phyloP scores from a whole-genome alignment of 1,140 invertebrate species.

The Camponotus floridanus region DNA sequence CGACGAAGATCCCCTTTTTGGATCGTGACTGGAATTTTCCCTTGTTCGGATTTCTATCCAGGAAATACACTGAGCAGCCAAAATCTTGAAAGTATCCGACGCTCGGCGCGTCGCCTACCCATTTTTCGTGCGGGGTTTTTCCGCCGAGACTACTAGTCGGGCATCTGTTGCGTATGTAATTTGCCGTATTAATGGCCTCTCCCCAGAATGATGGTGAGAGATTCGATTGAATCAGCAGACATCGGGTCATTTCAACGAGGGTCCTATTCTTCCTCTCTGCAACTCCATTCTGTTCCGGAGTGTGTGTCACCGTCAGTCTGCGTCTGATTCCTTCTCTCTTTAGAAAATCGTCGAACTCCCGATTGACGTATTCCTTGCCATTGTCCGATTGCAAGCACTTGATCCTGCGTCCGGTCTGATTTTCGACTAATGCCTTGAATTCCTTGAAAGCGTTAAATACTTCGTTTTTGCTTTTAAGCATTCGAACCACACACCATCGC shows the following conservation, averaged over 20 bases:
- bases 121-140: background rate
- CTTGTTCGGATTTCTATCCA: background rate
- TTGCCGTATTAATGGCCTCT: background rate
- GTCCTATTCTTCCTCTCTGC: background rate
- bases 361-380: too few species aligned
- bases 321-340: background rate
- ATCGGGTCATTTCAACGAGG: background rate
- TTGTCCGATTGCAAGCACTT: too few species aligned
- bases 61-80: background rate
- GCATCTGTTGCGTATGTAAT: background rate
- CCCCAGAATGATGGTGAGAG: background rate
- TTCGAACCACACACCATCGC: background rate
- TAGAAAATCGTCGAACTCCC: background rate
- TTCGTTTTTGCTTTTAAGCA: too few species aligned
- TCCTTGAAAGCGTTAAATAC: too few species aligned
- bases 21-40: background rate
- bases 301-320: background rate
- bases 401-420: too few species aligned
- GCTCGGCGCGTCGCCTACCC: background rate
- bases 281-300: background rate
- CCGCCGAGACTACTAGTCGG: background rate
- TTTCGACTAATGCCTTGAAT: too few species aligned
- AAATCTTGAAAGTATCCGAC: background rate
- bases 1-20: too few species aligned
- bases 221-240: background rate